These are phyloP conservation scores for Parnassius orleans DNA, from an alignment of 2,888 invertebrate genomes.

Conservation along the genomic window DNA sequence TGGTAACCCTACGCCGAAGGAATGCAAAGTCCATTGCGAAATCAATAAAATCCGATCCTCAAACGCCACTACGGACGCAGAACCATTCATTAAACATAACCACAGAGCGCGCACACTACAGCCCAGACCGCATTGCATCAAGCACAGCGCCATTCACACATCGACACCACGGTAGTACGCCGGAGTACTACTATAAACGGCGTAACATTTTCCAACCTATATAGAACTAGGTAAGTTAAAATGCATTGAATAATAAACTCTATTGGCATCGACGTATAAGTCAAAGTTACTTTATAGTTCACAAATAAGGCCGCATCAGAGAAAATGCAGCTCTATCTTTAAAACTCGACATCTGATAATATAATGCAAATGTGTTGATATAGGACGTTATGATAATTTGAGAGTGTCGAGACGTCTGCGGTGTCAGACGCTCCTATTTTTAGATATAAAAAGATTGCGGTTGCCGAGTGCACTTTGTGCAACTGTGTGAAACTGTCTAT, in stretches of 20 bases:
- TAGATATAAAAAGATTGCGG: conserved; percentile 57
- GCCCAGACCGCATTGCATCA: conserved; percentile 39
- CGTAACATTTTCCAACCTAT: conserved; percentile 71
- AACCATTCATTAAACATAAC: conserved; percentile 35
- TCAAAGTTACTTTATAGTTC: conserved; percentile 25
- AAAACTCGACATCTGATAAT: conserved; percentile 2
- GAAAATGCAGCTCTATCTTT: conserved; percentile 39
- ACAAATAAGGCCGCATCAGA: not conserved
- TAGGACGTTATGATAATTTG: conserved; percentile 40
- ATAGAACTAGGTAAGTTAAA: conserved; percentile 34
- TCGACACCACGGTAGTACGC: conserved; percentile 69
- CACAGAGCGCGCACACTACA: conserved; percentile 30
- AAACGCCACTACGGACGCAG: conserved; percentile 42
- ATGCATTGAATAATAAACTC: not conserved
- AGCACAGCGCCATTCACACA: conserved; percentile 35
- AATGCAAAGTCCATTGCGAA: conserved; percentile 22
- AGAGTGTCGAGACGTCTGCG: conserved; percentile 58
- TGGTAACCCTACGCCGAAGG: conserved; percentile 5
- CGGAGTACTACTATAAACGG: conserved; percentile 76
- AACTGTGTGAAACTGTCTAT: conserved; percentile 30
- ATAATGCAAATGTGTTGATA: conserved; percentile 21
- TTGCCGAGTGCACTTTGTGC: conserved; percentile 46
- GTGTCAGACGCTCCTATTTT: conserved; percentile 73
- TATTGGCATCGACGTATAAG: conserved; percentile 20
- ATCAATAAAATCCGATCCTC: conserved; percentile 27